A percentile compares a stretch with the other conserved stretches of the same genome.
These are phyloP conservation scores for Drosophila mauritiana DNA, from an alignment of 1,140 invertebrate species.

Conservation along the genomic window DNA sequence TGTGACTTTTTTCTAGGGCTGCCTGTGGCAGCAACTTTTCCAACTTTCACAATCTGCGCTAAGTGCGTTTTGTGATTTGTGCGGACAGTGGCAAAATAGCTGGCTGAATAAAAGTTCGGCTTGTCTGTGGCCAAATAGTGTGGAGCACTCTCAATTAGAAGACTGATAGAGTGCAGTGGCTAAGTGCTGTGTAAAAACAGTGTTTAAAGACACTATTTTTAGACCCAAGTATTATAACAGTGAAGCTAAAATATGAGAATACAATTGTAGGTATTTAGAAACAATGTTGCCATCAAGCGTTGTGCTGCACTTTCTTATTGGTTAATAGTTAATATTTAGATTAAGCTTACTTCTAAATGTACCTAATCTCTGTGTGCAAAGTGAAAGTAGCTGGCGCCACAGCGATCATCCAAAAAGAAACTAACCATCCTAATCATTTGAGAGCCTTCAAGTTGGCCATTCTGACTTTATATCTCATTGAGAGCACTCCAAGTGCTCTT, in stretches of 20 bases:
- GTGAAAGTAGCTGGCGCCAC: background rate
- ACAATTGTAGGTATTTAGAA: no score
- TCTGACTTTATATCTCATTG: conserved; percentile 37
- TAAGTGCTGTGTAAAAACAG: background rate
- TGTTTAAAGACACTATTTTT: no score
- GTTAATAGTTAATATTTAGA: no score
- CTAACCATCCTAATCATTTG: conserved; percentile 2
- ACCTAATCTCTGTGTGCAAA: background rate
- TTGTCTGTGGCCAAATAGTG: conserved; percentile 34
- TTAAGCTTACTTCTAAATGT: background rate
- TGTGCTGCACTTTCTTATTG: no score
- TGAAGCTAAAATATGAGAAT: no score
- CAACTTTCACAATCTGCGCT: conserved; percentile 75
- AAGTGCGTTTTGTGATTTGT: conserved; percentile 78
- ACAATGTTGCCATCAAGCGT: no score
- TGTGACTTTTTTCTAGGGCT: conserved; percentile 37
- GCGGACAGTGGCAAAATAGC: conserved; percentile 20
- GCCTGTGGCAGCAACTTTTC: conserved; percentile 59
- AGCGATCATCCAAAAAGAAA: background rate
- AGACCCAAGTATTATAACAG: no score
- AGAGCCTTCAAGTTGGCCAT: conserved; percentile 4
- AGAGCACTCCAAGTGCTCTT: conserved; percentile 45
- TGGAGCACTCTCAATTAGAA: conserved; percentile 35
- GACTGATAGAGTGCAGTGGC: conserved; percentile 3
- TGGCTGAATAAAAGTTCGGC: conserved; percentile 32